phyloP scores from a whole-genome alignment of 2,113 vertebrate species.

The Gnathonemus echidnorhynchus region DNA sequence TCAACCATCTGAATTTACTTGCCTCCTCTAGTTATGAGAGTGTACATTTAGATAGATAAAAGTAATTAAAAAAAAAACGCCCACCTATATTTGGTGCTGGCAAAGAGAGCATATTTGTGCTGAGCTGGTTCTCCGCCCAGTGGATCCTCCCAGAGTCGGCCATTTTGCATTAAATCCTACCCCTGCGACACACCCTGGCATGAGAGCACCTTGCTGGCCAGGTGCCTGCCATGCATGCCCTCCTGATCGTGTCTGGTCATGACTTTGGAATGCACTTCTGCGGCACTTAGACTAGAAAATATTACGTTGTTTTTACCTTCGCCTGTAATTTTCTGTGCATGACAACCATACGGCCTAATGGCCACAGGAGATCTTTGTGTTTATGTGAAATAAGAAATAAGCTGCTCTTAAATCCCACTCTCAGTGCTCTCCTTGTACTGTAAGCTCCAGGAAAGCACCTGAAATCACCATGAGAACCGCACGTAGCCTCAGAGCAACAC shows the following conservation, averaged over 20 bases:
- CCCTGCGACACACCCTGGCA: neutral
- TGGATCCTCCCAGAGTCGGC: neutral
- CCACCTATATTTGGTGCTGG: neutral
- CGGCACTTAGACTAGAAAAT: neutral
- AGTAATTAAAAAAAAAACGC: neutral
- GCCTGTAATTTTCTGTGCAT: neutral
- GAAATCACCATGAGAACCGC: neutral
- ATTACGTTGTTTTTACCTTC: neutral
- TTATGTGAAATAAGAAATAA: neutral
- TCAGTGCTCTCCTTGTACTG: neutral
- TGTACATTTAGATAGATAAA: neutral
- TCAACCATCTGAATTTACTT: neutral
- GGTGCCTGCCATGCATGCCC: neutral
- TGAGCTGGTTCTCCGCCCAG: neutral
- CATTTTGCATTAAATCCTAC: neutral
- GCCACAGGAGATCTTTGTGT: neutral
- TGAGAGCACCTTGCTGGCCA: neutral
- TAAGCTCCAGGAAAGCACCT: neutral
- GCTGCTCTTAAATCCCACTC: neutral
- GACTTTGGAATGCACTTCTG: constrained; percentile 1
- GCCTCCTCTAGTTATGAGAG: neutral
- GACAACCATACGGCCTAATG: neutral
- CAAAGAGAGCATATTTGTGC: neutral
- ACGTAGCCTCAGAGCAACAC: neutral
- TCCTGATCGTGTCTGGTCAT: neutral